Percentiles rank a stretch among this genome's conserved stretches.
Conservation (phyloP, 2,113 vertebrate species). For the Ailurus styani region DNA sequence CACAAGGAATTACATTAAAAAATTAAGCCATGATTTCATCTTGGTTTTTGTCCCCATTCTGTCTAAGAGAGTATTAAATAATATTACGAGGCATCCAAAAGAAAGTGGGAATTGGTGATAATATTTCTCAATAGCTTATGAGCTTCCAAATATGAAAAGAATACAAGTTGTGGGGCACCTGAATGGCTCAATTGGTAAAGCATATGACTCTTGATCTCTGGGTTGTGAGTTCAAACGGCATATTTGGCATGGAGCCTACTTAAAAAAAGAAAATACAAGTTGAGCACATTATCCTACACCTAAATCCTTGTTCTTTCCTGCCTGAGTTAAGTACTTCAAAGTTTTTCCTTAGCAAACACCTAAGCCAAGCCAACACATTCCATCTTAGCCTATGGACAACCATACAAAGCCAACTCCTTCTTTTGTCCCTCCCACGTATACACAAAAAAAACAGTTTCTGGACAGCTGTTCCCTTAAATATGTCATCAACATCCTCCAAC, state of each 20-base stretch:
- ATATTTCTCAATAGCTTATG: constrained; percentile 66
- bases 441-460: constrained; percentile 49
- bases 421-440: background rate
- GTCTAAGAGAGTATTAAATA: constrained; percentile 78
- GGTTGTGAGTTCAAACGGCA: background rate
- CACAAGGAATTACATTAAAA: constrained; percentile 83
- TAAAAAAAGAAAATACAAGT: constrained; percentile 34
- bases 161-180: constrained; percentile 50
- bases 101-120: constrained; percentile 77
- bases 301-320: constrained; percentile 61
- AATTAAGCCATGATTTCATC: constrained; percentile 82
- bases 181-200: background rate
- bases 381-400: background rate
- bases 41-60: constrained; percentile 76
- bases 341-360: constrained; percentile 44
- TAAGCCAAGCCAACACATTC: constrained; percentile 55
- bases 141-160: constrained; percentile 70
- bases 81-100: constrained; percentile 78
- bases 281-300: constrained; percentile 70
- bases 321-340: constrained; percentile 65
- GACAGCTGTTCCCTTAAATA: constrained; percentile 70
- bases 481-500: constrained; percentile 61
- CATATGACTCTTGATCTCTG: background rate
- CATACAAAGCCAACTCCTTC: background rate
- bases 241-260: background rate